phyloP scores from a whole-genome alignment of 2,113 vertebrate species.

The Alexandromys fortis region DNA sequence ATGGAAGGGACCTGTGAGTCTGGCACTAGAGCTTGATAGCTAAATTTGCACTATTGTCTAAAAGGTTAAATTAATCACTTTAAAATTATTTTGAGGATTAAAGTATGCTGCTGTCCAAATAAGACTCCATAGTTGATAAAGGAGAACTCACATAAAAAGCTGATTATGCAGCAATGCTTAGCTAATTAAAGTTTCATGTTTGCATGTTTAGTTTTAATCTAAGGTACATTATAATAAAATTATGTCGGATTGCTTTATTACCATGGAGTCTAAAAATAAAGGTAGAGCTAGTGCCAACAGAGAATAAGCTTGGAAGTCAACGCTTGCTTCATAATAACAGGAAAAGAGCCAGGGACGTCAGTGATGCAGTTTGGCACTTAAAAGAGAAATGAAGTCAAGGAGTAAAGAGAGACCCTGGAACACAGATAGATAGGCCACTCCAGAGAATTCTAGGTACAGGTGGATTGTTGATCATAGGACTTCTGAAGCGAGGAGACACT shows the following conservation, averaged over 20 bases:
- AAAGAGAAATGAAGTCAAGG: background rate
- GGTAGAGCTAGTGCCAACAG: background rate
- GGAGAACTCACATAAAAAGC: background rate
- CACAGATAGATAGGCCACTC: background rate
- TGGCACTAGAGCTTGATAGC: background rate
- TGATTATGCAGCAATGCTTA: background rate
- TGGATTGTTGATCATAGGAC: background rate
- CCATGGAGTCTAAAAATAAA: background rate
- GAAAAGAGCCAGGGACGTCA: background rate
- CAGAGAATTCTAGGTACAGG: background rate
- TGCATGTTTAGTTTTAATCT: background rate
- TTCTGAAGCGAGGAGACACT: too few relatives aligned
- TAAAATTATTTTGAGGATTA: background rate
- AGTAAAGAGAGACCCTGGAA: background rate
- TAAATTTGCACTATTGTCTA: background rate
- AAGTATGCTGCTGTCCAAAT: background rate
- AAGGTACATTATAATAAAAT: background rate
- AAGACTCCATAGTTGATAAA: background rate
- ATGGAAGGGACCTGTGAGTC: background rate
- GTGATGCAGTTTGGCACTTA: background rate
- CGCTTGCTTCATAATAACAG: background rate
- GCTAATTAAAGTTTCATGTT: background rate
- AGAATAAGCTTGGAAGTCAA: background rate
- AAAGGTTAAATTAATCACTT: background rate
- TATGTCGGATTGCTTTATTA: background rate